Evolutionary conservation across 1,140 invertebrate species (phyloP), one percentile per base, ranked within the genome.

Genomic region (Heliconius nattereri): DNA sequence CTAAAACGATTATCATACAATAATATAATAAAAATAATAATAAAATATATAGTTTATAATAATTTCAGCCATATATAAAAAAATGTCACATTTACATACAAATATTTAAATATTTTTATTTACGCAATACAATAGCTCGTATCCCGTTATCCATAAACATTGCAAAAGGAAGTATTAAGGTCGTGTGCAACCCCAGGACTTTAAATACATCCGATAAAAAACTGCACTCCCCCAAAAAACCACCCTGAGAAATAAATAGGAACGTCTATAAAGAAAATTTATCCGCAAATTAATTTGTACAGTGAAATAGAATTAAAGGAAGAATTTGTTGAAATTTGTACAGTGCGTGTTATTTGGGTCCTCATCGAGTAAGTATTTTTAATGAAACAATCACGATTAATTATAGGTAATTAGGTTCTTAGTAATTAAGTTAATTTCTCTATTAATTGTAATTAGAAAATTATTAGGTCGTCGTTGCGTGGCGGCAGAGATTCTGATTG

Each of bases 201-300:
- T 92, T 93, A 93, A 93, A 91, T 93, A 91, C 87, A 90, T 89
- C 90, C 91, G 90, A 93, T 92, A 93, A 92, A 93, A 92, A 92
- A 93, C 89, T 90, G 83, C 86, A 87, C 82, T 89, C 90, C 87
- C 85, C 84, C 85, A 78, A 87, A 89, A 90, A 88, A 78, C 80
- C 80, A 83, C 84, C 89, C 90, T 85, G 85, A 80, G 85, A 83
- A 86, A 76, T 85, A 85, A 89, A 89, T 86, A 87, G 85, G 88
- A 89, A 92, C 85, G 87, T 86, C 89, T 87, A 93, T 92, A 92
- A 91, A 94, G 84, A 90, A 92, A 94, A 94, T 94, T 93, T 94
- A 93, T 93, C 90, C 87, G 81, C 90, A 92, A 94, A 94, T 94
- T 94, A 94, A 94, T 94, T 94, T 91, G 91, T 88, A 79, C 81